Base-by-base conservation (phyloP, 2,113 vertebrate species). In the Seriola quinqueradiata region DNA sequence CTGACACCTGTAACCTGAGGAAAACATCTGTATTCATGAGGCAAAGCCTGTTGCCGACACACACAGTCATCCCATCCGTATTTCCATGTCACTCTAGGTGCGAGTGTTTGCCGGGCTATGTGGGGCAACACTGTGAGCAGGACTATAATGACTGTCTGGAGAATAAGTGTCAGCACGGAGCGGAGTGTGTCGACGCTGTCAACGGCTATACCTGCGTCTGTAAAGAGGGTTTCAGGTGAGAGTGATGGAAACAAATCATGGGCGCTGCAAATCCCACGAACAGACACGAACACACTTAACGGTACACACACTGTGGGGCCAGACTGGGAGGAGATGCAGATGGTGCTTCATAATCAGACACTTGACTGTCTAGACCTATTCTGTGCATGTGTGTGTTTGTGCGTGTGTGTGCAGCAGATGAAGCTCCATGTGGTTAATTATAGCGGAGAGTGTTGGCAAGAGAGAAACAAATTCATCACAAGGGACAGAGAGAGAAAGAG, bases 131-230 rank as follows among this genome's bases (percentile, higher is more conserved):
- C 82, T 99, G 98, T 1, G 97, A 99, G 85, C 95, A 95, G 79
- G 96, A 99, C 81, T 94, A 95, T 0, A 96, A 99, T 0, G 97
- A 99, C 94, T 99, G 98, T 2, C 71, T 92, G 85, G 94, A 96
- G 86, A 97, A 99, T 87, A 97, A 96, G 91, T 99, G 98, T 89
- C 97, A 95, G 66, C 97, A 99, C 2, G 97, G 97, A 46, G 98
- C 97, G 0, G 94, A 95, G 93, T 99, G 98, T 50, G 93, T 98
- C 77, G 98, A 99, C 0, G 95, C 96, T 0, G 92, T 99, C 92
- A 97, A 97, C 11, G 96, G 98, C 70, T 99, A 99, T 93, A 98
- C 97, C 1, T 99, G 98, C 77, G 57, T 96, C 90, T 99, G 98
- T 63, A 97, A 96, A 61, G 96, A 97, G 89, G 98, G 98, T 34